Base-by-base conservation (phyloP, 2,888 invertebrate species). In the Diadegma fenestrale region DNA sequence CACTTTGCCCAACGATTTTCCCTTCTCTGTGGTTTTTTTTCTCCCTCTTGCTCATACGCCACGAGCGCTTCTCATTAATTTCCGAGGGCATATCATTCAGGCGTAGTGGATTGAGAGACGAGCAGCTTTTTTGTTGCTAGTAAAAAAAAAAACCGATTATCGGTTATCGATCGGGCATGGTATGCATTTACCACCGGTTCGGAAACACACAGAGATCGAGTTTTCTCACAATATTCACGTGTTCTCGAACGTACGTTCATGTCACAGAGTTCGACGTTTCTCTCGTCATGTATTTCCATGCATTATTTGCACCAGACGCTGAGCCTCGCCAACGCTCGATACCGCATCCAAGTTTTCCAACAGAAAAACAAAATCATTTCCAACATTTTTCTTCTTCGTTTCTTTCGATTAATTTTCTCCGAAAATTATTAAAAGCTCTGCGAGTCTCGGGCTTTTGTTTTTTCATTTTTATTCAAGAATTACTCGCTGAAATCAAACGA, bases 131-230 rank as follows among this genome's bases (percentile, higher is more conserved):
- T 66, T 58, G 10, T 58, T 58, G 2, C 19, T 30, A 1, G 26
- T 58, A 48, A n/a, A 48, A 48, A 17, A 48, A 76, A 80, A 84
- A 73, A 51, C 77, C 73, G 77, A 77, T 80, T 77, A 84, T 84
- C 84, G 77, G 80, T 80, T 84, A 80, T 77, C 80, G 80, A 84
- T 80, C 72, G 80, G n/a, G n/a, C n/a, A n/a, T 26, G 26, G 58
- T 19, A 22, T 68, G 78, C 41, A 73, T 63, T 83, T 71, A 61
- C 71, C 78, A 61, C 61, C 43, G 37, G 26, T 45, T 63, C 33
- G 30, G 43, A 30, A 54, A 48, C 63, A 54, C 63, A 54, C 76
- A 19, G 30, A 43, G 41, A 58, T 41, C 41, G 26, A 72, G 54
- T 41, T 66, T 37, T 68, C 22, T 37, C 22, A 68, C 66, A 58